phyloP scores from a whole-genome alignment of 2,888 invertebrate species.

The Brenthis daphne region DNA sequence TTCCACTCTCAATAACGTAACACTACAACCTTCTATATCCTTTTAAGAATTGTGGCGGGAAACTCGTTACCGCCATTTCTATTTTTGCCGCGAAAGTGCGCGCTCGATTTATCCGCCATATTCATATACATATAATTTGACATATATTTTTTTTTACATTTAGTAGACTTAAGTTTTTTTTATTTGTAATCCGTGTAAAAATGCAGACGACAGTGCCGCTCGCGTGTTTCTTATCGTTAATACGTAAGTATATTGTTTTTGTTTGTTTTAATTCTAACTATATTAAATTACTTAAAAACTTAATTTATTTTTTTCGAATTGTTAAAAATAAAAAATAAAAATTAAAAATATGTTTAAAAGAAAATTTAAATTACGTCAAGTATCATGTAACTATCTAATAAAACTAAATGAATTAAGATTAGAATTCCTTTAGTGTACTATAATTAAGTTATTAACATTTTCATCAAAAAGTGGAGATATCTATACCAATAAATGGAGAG shows the following conservation, averaged over 20 bases:
- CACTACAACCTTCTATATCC: slow-evolving; percentile 11
- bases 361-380: not conserved
- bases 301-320: not conserved
- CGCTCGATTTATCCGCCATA: slow-evolving; percentile 31
- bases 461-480: too few species aligned
- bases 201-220: slow-evolving; percentile 61
- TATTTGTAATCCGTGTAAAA: slow-evolving; percentile 27
- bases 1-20: not conserved
- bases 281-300: too few species aligned
- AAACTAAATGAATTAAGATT: too few species aligned
- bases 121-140: slow-evolving; percentile 7
- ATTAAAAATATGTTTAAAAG: not conserved
- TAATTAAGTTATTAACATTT: too few species aligned
- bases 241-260: slow-evolving; percentile 58
- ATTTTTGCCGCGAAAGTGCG: slow-evolving; percentile 37
- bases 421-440: too few species aligned
- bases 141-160: slow-evolving; percentile 28
- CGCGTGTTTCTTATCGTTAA: slow-evolving; percentile 70
- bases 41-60: slow-evolving; percentile 26
- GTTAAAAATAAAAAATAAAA: not conserved
- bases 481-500: too few species aligned
- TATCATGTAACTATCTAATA: too few species aligned
- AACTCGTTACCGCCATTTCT: slow-evolving; percentile 22
- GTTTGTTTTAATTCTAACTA: not conserved
- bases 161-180: slow-evolving; percentile 26